phyloP scores from a whole-genome alignment of 1,140 invertebrate species.

The Conus betulinus region DNA sequence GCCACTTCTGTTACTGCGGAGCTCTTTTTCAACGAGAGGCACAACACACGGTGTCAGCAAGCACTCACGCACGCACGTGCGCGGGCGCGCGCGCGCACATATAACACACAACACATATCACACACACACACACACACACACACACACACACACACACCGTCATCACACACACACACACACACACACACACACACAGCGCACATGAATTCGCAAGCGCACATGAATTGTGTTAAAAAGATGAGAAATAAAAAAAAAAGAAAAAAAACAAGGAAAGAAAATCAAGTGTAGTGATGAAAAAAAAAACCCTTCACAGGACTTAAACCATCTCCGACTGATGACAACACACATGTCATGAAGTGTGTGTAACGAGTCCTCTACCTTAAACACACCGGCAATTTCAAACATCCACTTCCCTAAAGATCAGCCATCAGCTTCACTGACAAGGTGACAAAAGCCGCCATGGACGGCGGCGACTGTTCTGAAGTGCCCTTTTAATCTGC shows the following conservation, averaged over 20 bases:
- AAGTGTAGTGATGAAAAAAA: not conserved
- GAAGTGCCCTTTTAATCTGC: not conserved
- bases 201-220: not conserved
- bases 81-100: not conserved
- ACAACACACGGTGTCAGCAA: not conserved
- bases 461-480: not conserved
- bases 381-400: too few species aligned
- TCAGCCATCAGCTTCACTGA: too few species aligned
- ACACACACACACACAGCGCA: slow-evolving; percentile 11
- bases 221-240: too few species aligned
- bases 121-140: not conserved
- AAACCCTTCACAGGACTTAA: too few species aligned
- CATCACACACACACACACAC: not conserved
- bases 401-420: too few species aligned
- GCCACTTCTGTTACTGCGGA: not conserved
- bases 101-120: not conserved
- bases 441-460: not conserved
- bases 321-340: too few species aligned
- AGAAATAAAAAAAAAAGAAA: too few species aligned
- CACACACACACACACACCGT: slow-evolving; percentile 10
- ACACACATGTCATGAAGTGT: too few species aligned
- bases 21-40: not conserved
- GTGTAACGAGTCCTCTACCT: too few species aligned
- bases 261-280: too few species aligned
- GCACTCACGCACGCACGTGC: not conserved